Base-by-base conservation (phyloP, 2,113 vertebrate species). In the Nesoenas mayeri region DNA sequence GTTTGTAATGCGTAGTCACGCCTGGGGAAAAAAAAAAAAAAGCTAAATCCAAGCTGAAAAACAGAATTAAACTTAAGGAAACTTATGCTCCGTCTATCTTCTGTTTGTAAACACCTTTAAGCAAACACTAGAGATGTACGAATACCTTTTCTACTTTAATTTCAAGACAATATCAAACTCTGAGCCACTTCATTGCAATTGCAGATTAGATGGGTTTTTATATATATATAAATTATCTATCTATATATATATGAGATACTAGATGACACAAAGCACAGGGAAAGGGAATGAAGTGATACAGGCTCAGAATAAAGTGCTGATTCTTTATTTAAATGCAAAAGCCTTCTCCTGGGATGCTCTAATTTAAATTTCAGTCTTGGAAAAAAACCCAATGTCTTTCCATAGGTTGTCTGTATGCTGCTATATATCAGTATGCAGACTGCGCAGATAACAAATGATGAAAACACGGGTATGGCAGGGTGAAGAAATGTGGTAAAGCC, bases 31-130 rank as follows among this genome's bases (percentile, higher is more conserved):
- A 26, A 53, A 38, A 12, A 36, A 32, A 29, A 67, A 38, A 24
- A 21, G 7, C 20, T 50, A 36, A 28, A 73, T 6, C 5, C 28
- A 60, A 53, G 60, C 16, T 2, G 34, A 85, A 50, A 65, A 54
- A 5, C 20, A 8, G 26, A 88, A 40, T 84, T 85, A 77, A 90
- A 93, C 15, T 11, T 62, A 91, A 92, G 42, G 28, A 91, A 91
- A 87, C 5, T 79, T 67, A 42, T 34, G 12, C 16, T 79, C 12
- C 26, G 15, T 79, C 15, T 83, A 84, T 86, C 38, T 89, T 80
- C 64, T 89, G 48, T 82, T 95, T 91, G 79, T 87, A 95, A 91
- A 95, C 69, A 95, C 79, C 92, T 97, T 94, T 88, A 95, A 97
- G 92, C 87, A 96, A 96, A 87, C 77, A 80, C 38, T 72, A 32